Evolutionary conservation across 2,113 vertebrate genomes (phyloP), one percentile per base, ranked within the genome.

Genomic region (Nansenia antarctica): DNA sequence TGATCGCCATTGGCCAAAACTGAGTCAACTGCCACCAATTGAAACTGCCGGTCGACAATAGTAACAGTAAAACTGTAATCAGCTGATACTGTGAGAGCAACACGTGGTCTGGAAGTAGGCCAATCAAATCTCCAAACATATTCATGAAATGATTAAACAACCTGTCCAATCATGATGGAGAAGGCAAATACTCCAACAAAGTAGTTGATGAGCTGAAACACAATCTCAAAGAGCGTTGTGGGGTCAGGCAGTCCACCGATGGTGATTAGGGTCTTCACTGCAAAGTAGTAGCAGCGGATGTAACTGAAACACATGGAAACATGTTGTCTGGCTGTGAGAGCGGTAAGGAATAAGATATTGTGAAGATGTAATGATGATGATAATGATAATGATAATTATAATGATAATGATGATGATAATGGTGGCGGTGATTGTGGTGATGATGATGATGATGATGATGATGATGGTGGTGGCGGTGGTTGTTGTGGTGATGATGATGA

Each of bases 101-200:
- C 45, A 18, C 12, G 18, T 42, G 14, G 39, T 42, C 15, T 20
- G 45, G 7, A 20, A 49, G 45, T 22, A 49, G n/a, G n/a, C 6
- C 14, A 14, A 22, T 49, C 20, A 49, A 49, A 49, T n/a, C n/a
- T 42, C 39, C n/a, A 42, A 18, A 42, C 39, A 42, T 18, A 22
- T 49, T 3, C 9, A 9, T 49, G n/a, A 20, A 49, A 49, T 49
- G 45, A 20, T 2, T 34, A 5, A 0, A 75, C 66, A 85, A 98
- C 98, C 95, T 99, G 98, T 66, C 98, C 98, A 14, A 99, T 99
- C 97, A 99, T 99, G 79, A 99, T 95, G 0, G 98, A 99, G 91
- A 99, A 99, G 71, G 91, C 96, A 45, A 99, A 98, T 79, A 99
- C 95, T 0, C 98, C 98, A 0, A 94, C 93, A 90, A 99, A 99